phyloP scores from a whole-genome alignment of 2,113 vertebrate species.

The Kryptolebias marmoratus region DNA sequence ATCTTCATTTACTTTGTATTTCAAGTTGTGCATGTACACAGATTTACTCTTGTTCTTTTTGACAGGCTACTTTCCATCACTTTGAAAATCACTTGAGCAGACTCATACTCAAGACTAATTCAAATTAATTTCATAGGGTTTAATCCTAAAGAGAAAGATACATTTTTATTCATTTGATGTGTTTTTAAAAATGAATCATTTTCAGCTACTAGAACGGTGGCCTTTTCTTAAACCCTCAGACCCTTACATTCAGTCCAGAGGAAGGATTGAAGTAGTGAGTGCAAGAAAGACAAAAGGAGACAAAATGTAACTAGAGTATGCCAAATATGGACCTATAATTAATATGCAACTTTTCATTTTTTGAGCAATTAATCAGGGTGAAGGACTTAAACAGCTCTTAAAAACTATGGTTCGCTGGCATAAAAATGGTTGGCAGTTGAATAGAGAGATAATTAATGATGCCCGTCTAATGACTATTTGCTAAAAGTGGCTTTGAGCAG shows the following conservation, averaged over 20 bases:
- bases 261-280: not conserved
- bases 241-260: conserved; percentile 11
- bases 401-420: conserved; percentile 35
- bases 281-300: conserved; percentile 18
- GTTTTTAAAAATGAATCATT: too few relatives aligned
- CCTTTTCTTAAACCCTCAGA: conserved; percentile 26
- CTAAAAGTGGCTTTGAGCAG: conserved; percentile 55
- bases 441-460: conserved; percentile 67
- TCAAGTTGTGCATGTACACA: not conserved
- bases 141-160: conserved; percentile 16
- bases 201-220: not conserved
- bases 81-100: conserved; percentile 24
- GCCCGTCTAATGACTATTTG: conserved; percentile 68
- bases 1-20: conserved; percentile 4
- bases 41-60: not conserved
- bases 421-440: conserved; percentile 52
- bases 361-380: conserved; percentile 24
- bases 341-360: conserved; percentile 30
- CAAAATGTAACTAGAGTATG: not conserved
- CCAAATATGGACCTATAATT: conserved; percentile 22
- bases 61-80: not conserved
- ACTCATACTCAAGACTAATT: conserved; percentile 10
- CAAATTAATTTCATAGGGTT: not conserved
- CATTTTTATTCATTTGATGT: conserved; percentile 10
- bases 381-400: conserved; percentile 41